Conservation (phyloP, 1,140 invertebrate species). For the Solenopsis invicta region DNA sequence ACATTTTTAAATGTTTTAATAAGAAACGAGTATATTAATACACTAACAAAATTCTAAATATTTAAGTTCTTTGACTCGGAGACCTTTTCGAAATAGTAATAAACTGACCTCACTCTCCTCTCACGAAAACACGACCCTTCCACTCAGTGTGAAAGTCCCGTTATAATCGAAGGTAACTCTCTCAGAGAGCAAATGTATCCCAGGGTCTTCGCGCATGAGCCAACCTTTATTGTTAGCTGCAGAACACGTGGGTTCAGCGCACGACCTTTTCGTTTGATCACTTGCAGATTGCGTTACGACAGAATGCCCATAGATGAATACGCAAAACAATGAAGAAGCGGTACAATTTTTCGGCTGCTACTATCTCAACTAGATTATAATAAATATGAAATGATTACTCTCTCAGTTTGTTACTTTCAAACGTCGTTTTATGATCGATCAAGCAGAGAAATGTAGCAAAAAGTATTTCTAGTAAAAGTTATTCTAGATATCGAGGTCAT, state of each 20-base stretch:
- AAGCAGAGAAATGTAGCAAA: neutral
- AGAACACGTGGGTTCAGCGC: constrained; percentile 51
- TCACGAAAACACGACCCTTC: constrained; percentile 50
- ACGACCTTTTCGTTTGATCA: constrained; percentile 70
- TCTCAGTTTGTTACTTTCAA: neutral
- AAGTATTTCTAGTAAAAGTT: constrained; percentile 5
- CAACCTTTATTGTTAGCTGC: constrained; percentile 74
- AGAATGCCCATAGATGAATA: neutral
- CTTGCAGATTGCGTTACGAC: constrained; percentile 34
- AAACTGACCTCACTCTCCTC: constrained; percentile 11
- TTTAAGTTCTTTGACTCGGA: neutral
- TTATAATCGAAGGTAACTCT: constrained; percentile 62
- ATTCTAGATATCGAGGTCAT: neutral
- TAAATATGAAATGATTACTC: neutral
- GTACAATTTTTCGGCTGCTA: neutral
- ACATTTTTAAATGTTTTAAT: neutral
- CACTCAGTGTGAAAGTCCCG: constrained; percentile 52
- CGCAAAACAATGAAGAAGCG: neutral
- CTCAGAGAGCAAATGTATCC: constrained; percentile 59
- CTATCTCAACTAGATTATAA: neutral
- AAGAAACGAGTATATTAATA: neutral
- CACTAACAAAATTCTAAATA: neutral
- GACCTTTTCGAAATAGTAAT: neutral
- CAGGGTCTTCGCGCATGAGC: constrained; percentile 49
- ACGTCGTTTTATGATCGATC: neutral